Conservation (phyloP, 2,888 invertebrate species). For the Heliconius sara region DNA sequence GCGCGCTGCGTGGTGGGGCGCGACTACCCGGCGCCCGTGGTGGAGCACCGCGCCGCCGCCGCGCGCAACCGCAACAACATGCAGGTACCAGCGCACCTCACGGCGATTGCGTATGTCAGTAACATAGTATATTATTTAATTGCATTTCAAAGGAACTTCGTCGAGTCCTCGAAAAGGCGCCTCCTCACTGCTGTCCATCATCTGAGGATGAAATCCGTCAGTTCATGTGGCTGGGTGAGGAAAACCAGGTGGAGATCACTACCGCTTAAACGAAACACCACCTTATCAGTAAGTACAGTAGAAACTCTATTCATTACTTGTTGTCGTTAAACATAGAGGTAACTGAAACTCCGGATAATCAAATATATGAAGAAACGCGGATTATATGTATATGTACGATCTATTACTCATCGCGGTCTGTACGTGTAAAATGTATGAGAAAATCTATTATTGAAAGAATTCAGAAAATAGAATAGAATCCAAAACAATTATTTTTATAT, state of each 20-base stretch:
- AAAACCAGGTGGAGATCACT: constrained; percentile 46
- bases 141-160: constrained; percentile 66
- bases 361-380: too few species aligned
- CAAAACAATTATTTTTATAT: too few species aligned
- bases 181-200: constrained; percentile 88
- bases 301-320: neutral
- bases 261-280: constrained; percentile 33
- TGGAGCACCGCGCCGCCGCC: constrained; percentile 84
- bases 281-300: neutral
- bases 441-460: too few species aligned
- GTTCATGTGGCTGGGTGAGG: constrained; percentile 85
- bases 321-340: neutral
- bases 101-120: neutral
- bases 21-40: constrained; percentile 87
- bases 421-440: too few species aligned
- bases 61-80: constrained; percentile 81
- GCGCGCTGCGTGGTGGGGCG: constrained; percentile 86
- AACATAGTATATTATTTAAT: neutral
- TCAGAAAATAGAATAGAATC: too few species aligned
- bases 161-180: constrained; percentile 70
- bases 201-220: constrained; percentile 86
- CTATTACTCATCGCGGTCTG: too few species aligned
- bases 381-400: too few species aligned
- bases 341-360: too few species aligned
- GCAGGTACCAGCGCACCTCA: constrained; percentile 55